Conservation (phyloP, 2,797 vertebrate genomes). For the Pyrocephalus nanus region DNA sequence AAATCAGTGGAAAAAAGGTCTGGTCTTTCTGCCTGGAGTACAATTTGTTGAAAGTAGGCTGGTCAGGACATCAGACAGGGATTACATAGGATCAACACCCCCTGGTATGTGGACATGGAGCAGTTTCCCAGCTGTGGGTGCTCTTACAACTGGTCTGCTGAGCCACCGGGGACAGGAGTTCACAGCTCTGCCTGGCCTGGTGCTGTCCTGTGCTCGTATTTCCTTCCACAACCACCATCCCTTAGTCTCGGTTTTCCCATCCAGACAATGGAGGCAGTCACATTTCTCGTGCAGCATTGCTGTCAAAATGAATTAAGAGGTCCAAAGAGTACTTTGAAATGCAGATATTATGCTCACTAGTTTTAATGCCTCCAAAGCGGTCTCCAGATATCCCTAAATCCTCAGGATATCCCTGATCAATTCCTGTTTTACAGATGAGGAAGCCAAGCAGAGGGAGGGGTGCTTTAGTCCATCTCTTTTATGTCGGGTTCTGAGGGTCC, state of each 20-base stretch:
- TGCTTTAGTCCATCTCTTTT: conserved; percentile 14
- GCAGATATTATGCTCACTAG: conserved; percentile 44
- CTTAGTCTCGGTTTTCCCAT: not conserved
- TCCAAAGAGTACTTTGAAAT: conserved; percentile 63
- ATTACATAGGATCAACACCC: not conserved
- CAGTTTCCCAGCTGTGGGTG: not conserved
- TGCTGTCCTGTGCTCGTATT: not conserved
- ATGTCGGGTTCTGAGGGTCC: not conserved
- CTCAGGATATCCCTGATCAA: conserved; percentile 54
- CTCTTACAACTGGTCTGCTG: not conserved
- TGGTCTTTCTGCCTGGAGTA: not conserved
- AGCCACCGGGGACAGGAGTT: not conserved
- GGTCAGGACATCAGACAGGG: not conserved
- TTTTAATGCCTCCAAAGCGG: conserved; percentile 56
- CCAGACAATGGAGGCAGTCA: not conserved
- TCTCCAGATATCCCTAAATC: conserved; percentile 66
- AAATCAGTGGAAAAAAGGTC: not conserved
- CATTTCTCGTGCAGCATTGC: not conserved
- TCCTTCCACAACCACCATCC: not conserved
- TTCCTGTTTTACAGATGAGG: conserved; percentile 50
- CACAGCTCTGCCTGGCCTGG: not conserved
- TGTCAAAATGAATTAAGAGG: conserved; percentile 68
- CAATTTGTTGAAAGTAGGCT: not conserved
- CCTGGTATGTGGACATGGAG: fast-evolving
- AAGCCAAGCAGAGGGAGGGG: not conserved